Evolutionary conservation across 2,113 vertebrate species (phyloP).

Genomic region (Oncorhynchus nerka): DNA sequence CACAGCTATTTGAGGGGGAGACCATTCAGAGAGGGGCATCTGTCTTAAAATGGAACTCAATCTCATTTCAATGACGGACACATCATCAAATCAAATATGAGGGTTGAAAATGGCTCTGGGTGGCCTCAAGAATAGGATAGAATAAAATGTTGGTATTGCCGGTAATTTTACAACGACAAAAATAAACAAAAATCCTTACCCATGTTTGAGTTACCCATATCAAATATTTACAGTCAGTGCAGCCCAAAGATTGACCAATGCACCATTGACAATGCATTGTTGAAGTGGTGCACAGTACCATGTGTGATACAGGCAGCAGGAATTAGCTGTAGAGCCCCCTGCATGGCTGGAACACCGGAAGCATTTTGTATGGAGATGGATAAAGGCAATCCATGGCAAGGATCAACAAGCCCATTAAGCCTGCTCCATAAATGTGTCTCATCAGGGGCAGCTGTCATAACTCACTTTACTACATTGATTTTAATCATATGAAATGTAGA

Average conservation of each 20-base stretch:
- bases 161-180: background rate
- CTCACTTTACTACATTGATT: slow-evolving; percentile 82
- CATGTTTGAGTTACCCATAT: background rate
- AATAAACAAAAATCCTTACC: background rate
- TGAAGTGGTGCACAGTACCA: too few relatives aligned
- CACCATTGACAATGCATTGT: too few relatives aligned
- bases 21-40: slow-evolving; percentile 6
- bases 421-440: slow-evolving; percentile 75
- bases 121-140: slow-evolving; percentile 8
- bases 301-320: background rate
- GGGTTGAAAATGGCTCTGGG: slow-evolving; percentile 6
- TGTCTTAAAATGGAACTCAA: slow-evolving; percentile 16
- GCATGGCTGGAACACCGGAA: background rate
- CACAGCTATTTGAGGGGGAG: slow-evolving; percentile 40
- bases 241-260: background rate
- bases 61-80: slow-evolving; percentile 39
- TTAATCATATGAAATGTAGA: slow-evolving; percentile 89
- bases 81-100: slow-evolving; percentile 6
- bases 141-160: background rate
- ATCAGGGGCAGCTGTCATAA: slow-evolving; percentile 75
- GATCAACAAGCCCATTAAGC: slow-evolving; percentile 78
- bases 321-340: background rate
- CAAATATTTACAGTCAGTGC: too few relatives aligned
- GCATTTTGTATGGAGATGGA: slow-evolving; percentile 59
- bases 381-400: slow-evolving; percentile 67